A percentile compares a stretch with the other conserved stretches of the same genome.
Conservation (phyloP, 2,113 vertebrate species). For the Oreotrochilus melanogaster region DNA sequence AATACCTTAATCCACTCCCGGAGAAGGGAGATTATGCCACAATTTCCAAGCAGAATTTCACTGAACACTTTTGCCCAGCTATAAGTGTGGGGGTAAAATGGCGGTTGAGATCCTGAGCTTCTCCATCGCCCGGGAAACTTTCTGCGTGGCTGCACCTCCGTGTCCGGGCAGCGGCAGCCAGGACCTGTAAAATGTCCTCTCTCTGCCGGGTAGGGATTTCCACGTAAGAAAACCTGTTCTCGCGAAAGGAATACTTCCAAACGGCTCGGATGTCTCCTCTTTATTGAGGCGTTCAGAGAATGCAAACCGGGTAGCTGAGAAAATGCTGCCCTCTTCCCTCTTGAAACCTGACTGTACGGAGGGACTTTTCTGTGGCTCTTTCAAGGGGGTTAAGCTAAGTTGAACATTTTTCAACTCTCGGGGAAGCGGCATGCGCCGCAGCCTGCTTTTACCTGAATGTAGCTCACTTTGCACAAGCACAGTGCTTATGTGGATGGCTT, state of each 20-base stretch:
- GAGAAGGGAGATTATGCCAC: constrained; percentile 39
- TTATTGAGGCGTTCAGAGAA: constrained; percentile 22
- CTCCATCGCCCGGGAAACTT: constrained; percentile 28
- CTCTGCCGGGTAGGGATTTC: not conserved
- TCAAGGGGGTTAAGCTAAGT: constrained; percentile 21
- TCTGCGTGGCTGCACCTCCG: constrained; percentile 27
- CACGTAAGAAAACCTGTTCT: constrained; percentile 16
- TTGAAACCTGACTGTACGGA: not conserved
- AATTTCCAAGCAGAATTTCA: constrained; percentile 42
- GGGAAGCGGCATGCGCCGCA: constrained; percentile 17
- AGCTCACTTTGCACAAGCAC: constrained; percentile 46
- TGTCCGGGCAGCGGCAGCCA: not conserved
- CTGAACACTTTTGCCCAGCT: constrained; percentile 43
- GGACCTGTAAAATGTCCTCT: constrained; percentile 2
- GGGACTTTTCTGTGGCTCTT: not conserved
- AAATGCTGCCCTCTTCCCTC: constrained; percentile 35
- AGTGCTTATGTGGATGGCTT: constrained; percentile 74
- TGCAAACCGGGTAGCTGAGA: not conserved
- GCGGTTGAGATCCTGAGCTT: constrained; percentile 43
- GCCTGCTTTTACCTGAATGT: constrained; percentile 39
- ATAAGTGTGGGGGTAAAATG: constrained; percentile 79
- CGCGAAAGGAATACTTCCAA: not conserved
- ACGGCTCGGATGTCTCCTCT: not conserved
- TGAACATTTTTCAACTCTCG: constrained; percentile 46
- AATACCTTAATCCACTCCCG: constrained; percentile 70